A percentile compares a stretch with the other conserved stretches of the same genome.
Conservation (phyloP, 64 coral and sea anemone genomes). For the Montipora capricornis region DNA sequence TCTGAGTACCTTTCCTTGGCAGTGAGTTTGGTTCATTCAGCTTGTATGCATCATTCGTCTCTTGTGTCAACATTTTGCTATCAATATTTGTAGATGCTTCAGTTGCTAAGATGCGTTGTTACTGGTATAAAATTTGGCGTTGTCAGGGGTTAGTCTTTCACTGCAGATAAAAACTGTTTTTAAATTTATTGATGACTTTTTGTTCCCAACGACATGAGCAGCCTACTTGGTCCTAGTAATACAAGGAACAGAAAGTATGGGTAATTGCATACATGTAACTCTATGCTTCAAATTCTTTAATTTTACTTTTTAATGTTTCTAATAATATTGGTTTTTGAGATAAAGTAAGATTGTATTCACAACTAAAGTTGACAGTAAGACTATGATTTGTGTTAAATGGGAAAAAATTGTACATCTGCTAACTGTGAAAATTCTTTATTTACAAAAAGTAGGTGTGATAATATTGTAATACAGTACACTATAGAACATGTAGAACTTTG, state of each 20-base stretch:
- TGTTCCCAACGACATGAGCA: background rate
- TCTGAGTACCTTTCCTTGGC: background rate
- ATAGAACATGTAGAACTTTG: no score
- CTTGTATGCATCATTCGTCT: constrained; percentile 26
- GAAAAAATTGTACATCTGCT: no score
- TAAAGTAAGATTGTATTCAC: no score
- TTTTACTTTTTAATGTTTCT: no score
- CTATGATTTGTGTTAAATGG: no score
- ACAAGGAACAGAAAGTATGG: constrained; percentile 50
- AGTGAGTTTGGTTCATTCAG: background rate
- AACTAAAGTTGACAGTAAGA: no score
- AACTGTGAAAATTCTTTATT: no score
- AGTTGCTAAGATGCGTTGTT: constrained; percentile 36
- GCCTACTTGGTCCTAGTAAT: background rate
- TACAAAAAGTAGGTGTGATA: no score
- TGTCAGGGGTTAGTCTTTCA: background rate
- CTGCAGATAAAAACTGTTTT: no score
- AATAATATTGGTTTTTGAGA: background rate
- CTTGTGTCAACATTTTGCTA: constrained; percentile 9
- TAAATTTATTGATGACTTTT: background rate
- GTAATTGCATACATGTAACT: no score
- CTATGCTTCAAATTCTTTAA: no score
- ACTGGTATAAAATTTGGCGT: background rate
- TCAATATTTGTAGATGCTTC: constrained; percentile 3
- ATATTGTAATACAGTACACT: no score